These are phyloP conservation scores for Cyrtodaria siliqua DNA, from an alignment of 2,888 invertebrate species.

Conservation along the genomic window DNA sequence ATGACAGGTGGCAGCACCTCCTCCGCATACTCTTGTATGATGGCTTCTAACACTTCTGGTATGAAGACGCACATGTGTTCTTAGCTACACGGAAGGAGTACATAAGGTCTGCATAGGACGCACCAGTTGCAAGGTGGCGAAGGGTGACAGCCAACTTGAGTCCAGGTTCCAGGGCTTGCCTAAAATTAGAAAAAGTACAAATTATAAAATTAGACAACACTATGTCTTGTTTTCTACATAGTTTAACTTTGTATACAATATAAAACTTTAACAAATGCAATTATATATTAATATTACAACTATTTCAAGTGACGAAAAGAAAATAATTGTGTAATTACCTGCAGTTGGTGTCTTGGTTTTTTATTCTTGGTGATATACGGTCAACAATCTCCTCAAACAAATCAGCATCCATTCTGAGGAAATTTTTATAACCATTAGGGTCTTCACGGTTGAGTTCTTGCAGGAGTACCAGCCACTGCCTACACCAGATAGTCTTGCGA, in stretches of 20 bases:
- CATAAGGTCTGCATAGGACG: slow-evolving; percentile 33
- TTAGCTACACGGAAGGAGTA: slow-evolving; percentile 31
- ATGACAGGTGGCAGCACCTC: slow-evolving; percentile 26
- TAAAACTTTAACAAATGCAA: too few relatives aligned
- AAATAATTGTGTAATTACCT: too few relatives aligned
- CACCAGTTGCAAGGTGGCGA: slow-evolving; percentile 43
- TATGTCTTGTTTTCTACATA: too few relatives aligned
- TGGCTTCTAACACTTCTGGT: slow-evolving; percentile 18
- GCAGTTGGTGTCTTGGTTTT: too few relatives aligned
- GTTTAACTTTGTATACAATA: too few relatives aligned
- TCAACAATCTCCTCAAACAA: too few relatives aligned
- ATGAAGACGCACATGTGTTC: slow-evolving; percentile 16
- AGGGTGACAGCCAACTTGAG: slow-evolving; percentile 34
- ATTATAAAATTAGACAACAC: neutral
- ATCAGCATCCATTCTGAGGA: slow-evolving; percentile 16
- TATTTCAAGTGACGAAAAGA: too few relatives aligned
- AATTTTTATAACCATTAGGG: slow-evolving; percentile 8
- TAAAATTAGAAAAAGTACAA: slow-evolving; percentile 16
- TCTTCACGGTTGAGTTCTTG: slow-evolving; percentile 64
- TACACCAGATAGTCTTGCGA: too few relatives aligned
- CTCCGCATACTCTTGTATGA: slow-evolving; percentile 27
- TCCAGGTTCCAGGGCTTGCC: slow-evolving; percentile 29
- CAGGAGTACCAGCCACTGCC: too few relatives aligned
- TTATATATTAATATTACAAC: too few relatives aligned
- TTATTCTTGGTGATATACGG: too few relatives aligned